These are phyloP conservation scores for Chrysolina haemoptera DNA, from an alignment of 2,888 invertebrate genomes.

Conservation along the genomic window DNA sequence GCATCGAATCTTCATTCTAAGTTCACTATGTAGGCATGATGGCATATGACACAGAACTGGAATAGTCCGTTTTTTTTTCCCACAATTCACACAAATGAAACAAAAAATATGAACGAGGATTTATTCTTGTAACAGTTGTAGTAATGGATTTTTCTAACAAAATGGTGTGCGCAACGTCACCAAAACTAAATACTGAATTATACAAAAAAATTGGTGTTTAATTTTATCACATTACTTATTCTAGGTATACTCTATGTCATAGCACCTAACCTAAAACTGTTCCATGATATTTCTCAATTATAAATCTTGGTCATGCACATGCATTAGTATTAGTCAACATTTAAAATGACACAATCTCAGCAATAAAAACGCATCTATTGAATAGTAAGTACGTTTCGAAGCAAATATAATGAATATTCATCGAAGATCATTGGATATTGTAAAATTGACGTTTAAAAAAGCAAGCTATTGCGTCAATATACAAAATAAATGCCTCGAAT, in stretches of 20 bases:
- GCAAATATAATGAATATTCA: background rate
- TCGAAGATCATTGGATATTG: background rate
- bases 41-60: no score
- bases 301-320: slow-evolving; percentile 18
- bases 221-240: slow-evolving; percentile 53
- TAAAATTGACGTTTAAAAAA: background rate
- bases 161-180: slow-evolving; percentile 53
- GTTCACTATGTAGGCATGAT: no score
- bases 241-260: slow-evolving; percentile 30
- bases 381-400: background rate
- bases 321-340: slow-evolving; percentile 11
- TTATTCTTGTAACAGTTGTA: slow-evolving; percentile 53
- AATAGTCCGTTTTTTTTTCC: background rate
- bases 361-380: slow-evolving; percentile 10
- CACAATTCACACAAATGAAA: slow-evolving; percentile 24
- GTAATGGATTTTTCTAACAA: slow-evolving; percentile 37
- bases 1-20: no score
- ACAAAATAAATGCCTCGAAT: no score
- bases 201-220: slow-evolving; percentile 57
- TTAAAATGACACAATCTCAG: background rate
- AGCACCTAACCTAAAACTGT: slow-evolving; percentile 26
- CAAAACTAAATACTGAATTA: slow-evolving; percentile 48
- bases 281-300: slow-evolving; percentile 2
- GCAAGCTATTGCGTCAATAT: background rate
- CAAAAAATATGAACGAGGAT: slow-evolving; percentile 34